Conservation (phyloP, 2,797 vertebrate genomes). For the Poecilia velifera region DNA sequence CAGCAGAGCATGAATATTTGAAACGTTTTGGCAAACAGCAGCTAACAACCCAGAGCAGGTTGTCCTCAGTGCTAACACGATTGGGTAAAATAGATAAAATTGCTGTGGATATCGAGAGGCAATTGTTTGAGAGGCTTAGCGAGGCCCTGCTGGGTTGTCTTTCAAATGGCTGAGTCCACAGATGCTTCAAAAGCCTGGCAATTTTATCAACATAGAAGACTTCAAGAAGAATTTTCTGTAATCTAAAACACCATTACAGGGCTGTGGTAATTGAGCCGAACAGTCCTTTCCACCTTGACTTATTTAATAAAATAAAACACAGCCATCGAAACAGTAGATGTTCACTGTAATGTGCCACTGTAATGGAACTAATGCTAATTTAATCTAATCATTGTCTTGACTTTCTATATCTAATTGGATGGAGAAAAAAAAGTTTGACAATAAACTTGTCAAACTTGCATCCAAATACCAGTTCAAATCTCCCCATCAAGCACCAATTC, state of each 20-base stretch:
- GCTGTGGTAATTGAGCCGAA: constrained; percentile 9
- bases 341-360: neutral
- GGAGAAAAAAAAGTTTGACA: neutral
- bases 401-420: neutral
- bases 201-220: constrained; percentile 35
- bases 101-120: constrained; percentile 44
- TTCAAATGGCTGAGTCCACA: constrained; percentile 48
- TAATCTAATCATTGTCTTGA: neutral
- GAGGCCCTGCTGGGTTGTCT: constrained; percentile 27
- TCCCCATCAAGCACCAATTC: neutral
- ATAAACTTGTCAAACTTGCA: neutral
- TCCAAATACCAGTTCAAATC: neutral
- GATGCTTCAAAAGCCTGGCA: constrained; percentile 33
- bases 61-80: constrained; percentile 43
- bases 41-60: constrained; percentile 40
- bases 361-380: too few species aligned
- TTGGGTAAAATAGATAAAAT: constrained; percentile 42
- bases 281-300: neutral
- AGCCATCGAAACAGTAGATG: neutral
- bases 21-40: constrained; percentile 36
- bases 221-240: constrained; percentile 30
- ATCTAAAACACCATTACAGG: constrained; percentile 11
- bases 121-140: constrained; percentile 58
- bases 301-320: neutral
- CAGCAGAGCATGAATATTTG: constrained; percentile 25